These are phyloP conservation scores for Leptopilina syphax DNA, from an alignment of 2,888 invertebrate species.

Conservation along the genomic window DNA sequence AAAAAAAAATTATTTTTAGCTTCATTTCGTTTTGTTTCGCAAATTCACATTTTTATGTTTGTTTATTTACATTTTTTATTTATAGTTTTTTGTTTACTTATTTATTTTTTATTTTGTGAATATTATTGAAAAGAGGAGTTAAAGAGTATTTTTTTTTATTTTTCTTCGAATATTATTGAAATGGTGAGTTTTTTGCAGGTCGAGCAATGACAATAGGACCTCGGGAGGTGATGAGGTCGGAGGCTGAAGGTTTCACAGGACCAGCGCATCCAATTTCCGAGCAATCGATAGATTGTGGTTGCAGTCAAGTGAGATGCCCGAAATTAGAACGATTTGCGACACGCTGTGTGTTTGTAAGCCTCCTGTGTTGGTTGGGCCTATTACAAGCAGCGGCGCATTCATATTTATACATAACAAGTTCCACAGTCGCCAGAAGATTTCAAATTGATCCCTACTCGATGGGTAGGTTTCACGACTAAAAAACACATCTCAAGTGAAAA, in stretches of 20 bases:
- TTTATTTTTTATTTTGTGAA: no score
- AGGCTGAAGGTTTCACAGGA: slow-evolving; percentile 70
- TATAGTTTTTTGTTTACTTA: no score
- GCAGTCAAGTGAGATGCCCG: slow-evolving; percentile 68
- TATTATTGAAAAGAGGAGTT: no score
- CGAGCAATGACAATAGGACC: slow-evolving; percentile 67
- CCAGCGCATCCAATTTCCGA: slow-evolving; percentile 72
- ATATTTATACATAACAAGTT: slow-evolving; percentile 67
- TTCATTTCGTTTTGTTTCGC: no score
- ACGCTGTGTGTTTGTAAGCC: slow-evolving; percentile 66
- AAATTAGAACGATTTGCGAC: slow-evolving; percentile 73
- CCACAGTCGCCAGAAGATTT: slow-evolving; percentile 71
- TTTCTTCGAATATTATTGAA: background rate
- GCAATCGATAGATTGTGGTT: slow-evolving; percentile 73
- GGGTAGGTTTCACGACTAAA: slow-evolving; percentile 59
- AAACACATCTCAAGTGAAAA: no score
- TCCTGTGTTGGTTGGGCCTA: slow-evolving; percentile 69
- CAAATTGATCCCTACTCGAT: slow-evolving; percentile 67
- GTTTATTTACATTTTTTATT: no score
- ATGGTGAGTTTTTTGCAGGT: background rate
- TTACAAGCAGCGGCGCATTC: slow-evolving; percentile 69
- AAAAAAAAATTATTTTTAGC: no score
- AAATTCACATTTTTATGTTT: no score
- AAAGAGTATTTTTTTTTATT: no score
- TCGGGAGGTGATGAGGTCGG: slow-evolving; percentile 70